These are phyloP conservation scores for Syrphus vitripennis DNA, from an alignment of 2,888 invertebrate species.

Conservation along the genomic window DNA sequence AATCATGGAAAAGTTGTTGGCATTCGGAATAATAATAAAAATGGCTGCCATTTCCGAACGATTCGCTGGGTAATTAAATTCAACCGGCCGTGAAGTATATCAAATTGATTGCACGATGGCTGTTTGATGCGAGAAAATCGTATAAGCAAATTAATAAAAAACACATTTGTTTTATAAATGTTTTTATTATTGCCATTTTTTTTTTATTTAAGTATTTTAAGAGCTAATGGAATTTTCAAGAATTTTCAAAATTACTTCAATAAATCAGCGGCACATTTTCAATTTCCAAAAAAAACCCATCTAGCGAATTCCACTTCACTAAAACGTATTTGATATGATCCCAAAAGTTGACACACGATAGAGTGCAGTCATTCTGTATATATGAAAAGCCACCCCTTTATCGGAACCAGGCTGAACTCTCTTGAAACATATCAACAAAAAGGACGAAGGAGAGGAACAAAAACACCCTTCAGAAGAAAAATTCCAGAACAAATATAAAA, in stretches of 20 bases:
- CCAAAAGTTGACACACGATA: constrained; percentile 43
- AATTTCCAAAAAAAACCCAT: constrained; percentile 28
- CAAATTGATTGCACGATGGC: constrained; percentile 54
- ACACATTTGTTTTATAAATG: constrained; percentile 36
- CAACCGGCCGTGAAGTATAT: constrained; percentile 68
- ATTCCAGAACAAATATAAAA: constrained; percentile 66
- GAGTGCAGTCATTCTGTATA: constrained; percentile 10
- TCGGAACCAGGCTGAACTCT: background rate
- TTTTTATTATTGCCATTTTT: constrained; percentile 6
- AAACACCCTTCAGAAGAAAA: constrained; percentile 40
- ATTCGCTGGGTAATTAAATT: constrained; percentile 62
- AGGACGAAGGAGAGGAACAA: background rate
- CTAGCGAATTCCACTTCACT: constrained; percentile 61
- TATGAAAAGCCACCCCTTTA: constrained; percentile 27
- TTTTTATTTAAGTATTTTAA: too few species aligned
- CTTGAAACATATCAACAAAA: background rate
- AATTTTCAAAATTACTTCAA: constrained; percentile 67
- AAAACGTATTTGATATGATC: constrained; percentile 66
- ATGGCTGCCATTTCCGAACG: constrained; percentile 19
- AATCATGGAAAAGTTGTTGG: constrained; percentile 29
- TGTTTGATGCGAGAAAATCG: constrained; percentile 33
- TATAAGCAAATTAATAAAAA: constrained; percentile 56
- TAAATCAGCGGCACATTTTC: constrained; percentile 64
- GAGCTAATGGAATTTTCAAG: constrained; percentile 6
- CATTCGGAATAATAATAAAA: constrained; percentile 26